phyloP scores from a whole-genome alignment of 2,888 invertebrate species.

The Unio pictorum region DNA sequence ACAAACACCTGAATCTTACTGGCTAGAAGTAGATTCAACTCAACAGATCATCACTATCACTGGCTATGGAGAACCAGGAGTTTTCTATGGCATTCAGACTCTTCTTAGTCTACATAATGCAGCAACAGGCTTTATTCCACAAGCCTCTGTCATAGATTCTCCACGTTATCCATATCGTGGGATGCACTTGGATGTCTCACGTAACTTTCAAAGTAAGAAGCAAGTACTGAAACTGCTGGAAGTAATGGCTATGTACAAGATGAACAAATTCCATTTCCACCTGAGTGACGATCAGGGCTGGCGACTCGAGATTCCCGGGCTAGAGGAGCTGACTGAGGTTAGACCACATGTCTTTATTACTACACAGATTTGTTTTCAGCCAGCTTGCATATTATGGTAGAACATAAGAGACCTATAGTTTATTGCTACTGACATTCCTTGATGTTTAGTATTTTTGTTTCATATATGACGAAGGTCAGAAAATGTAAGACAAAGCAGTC shows the following conservation, averaged over 20 bases:
- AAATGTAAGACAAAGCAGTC: too few species aligned
- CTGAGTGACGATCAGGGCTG: slow-evolving; percentile 67
- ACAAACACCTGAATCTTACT: too few species aligned
- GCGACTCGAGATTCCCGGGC: slow-evolving; percentile 64
- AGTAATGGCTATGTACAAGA: slow-evolving; percentile 67
- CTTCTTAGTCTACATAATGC: slow-evolving; percentile 26
- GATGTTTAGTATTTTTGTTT: too few species aligned
- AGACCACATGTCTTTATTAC: background rate
- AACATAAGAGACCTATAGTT: background rate
- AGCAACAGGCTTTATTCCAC: too few species aligned
- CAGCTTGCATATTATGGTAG: background rate
- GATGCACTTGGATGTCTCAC: slow-evolving; percentile 62
- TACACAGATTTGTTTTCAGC: background rate
- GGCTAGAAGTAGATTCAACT: too few species aligned
- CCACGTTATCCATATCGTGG: slow-evolving; percentile 55
- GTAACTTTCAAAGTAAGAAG: slow-evolving; percentile 60
- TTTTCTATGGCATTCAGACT: slow-evolving; percentile 51
- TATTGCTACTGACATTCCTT: background rate
- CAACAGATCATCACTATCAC: slow-evolving; percentile 12
- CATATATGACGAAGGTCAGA: too few species aligned
- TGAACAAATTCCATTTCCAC: slow-evolving; percentile 67
- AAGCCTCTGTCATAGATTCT: slow-evolving; percentile 21
- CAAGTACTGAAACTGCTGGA: slow-evolving; percentile 52
- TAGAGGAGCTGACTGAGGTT: slow-evolving; percentile 62
- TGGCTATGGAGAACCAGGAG: slow-evolving; percentile 34